Evolutionary conservation across 2,797 vertebrate genomes (phyloP), one percentile per base, ranked within the genome.

Genomic region (Hipposideros larvatus): DNA sequence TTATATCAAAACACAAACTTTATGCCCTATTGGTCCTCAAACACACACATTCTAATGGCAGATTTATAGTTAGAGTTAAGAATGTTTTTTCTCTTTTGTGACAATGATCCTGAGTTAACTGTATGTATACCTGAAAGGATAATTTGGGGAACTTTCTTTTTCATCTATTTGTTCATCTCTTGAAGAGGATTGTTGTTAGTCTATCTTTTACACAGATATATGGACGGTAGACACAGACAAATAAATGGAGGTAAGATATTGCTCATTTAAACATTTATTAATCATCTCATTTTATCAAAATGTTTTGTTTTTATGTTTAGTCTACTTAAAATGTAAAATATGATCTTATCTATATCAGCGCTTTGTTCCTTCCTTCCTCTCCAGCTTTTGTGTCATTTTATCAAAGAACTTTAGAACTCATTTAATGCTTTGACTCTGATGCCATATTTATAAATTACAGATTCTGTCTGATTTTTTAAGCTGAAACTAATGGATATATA

Each of bases 31-130:
- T n/a, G 34, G 28, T 34, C 37, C 31, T 55, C 10, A 31, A 28
- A 7, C 61, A 63, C 28, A 13, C 24, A 63, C 28, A 61, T 11
- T 14, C 22, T 65, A 71, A 57, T 41, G 31, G 26, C 7, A 31
- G 55, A 41, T 41, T n/a, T 55, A 55, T 31, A 65, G 46, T 92
- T 90, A 65, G 59, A 96, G 75, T 87, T 85, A 43, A 82, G 19
- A 86, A n/a, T n/a, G 16, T 22, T 68, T 37, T 74, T 87, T 65
- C 41, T 63, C 1, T 70, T 77, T 73, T 80, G 34, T 65, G 59
- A 75, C 21, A 2, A 7, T 37, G 11, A 61, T 66, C 8, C 22
- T 68, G 16, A 82, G n/a, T 31, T 89, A 79, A 68, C 34, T 86
- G 41, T 91, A 34, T 59, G 61, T 77, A 28, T n/a, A 21, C 46